Percentiles rank a stretch among this genome's conserved stretches.
Conservation (phyloP, 2,797 vertebrate species). For the Xenopus petersii region DNA sequence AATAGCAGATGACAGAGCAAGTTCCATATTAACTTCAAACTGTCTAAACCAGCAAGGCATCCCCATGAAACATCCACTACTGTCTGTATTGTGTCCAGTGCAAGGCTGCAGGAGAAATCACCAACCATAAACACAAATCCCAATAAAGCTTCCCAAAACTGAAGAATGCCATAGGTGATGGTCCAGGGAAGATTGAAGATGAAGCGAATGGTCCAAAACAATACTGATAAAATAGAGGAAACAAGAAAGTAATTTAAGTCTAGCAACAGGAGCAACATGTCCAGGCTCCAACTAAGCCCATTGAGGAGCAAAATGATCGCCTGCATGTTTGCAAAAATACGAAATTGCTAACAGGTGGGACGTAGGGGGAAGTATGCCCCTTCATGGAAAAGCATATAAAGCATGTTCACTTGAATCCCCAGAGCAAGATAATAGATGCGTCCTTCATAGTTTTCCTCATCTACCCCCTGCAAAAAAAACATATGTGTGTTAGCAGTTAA, state of each 20-base stretch:
- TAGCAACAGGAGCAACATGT: conserved; percentile 73
- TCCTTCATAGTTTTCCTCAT: too few species aligned
- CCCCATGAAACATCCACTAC: conserved; percentile 65
- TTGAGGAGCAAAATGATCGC: conserved; percentile 60
- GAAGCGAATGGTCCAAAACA: conserved; percentile 71
- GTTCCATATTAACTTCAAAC: conserved; percentile 83
- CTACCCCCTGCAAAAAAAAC: too few species aligned
- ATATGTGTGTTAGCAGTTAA: too few species aligned
- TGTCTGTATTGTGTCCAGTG: conserved; percentile 57
- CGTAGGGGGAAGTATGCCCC: not conserved
- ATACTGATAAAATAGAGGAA: conserved; percentile 72
- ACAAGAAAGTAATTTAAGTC: conserved; percentile 87
- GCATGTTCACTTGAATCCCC: not conserved
- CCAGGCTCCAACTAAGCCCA: conserved; percentile 59
- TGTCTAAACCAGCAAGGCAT: conserved; percentile 77
- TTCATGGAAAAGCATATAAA: not conserved
- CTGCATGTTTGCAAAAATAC: conserved; percentile 57
- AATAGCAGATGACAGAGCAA: conserved; percentile 76
- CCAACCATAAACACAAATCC: conserved; percentile 62
- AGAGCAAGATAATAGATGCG: not conserved
- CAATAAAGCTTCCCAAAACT: conserved; percentile 70
- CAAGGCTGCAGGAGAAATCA: conserved; percentile 62
- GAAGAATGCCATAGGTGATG: conserved; percentile 59
- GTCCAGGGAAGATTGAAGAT: conserved; percentile 73
- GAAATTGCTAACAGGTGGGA: not conserved